Evolutionary conservation across 2,888 invertebrate species (phyloP).

Genomic region (Agrochola macilenta): DNA sequence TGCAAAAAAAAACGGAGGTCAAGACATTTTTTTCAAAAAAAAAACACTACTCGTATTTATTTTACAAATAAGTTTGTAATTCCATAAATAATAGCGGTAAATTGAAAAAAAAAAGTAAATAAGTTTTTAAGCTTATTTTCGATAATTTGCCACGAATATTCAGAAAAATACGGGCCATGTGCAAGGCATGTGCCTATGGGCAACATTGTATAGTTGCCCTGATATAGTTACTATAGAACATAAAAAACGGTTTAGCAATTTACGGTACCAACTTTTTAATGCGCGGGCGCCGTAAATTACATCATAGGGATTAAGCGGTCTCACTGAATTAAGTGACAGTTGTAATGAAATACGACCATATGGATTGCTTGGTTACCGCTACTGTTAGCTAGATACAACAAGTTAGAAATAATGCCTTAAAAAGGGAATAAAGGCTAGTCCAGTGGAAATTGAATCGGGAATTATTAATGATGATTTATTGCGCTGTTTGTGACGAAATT

Average conservation of each 20-base stretch:
- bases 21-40: too few species aligned
- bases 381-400: slow-evolving; percentile 14
- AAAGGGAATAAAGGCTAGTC: slow-evolving; percentile 29
- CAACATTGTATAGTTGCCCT: too few species aligned
- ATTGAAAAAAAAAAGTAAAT: too few species aligned
- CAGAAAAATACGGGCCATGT: too few species aligned
- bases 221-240: background rate
- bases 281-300: slow-evolving; percentile 24
- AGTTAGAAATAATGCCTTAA: slow-evolving; percentile 54
- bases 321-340: slow-evolving; percentile 61
- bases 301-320: slow-evolving; percentile 38
- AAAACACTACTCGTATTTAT: too few species aligned
- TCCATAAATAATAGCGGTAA: too few species aligned
- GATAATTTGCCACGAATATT: too few species aligned
- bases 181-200: too few species aligned
- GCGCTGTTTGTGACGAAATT: slow-evolving; percentile 31
- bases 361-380: slow-evolving; percentile 17
- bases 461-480: slow-evolving; percentile 57
- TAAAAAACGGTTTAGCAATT: background rate
- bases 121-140: too few species aligned
- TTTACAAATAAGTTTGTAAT: too few species aligned
- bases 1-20: too few species aligned
- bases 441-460: slow-evolving; percentile 33
- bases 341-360: slow-evolving; percentile 52
- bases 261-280: slow-evolving; percentile 3